Conservation (phyloP, 2,888 invertebrate species). For the Ormia ochracea region DNA sequence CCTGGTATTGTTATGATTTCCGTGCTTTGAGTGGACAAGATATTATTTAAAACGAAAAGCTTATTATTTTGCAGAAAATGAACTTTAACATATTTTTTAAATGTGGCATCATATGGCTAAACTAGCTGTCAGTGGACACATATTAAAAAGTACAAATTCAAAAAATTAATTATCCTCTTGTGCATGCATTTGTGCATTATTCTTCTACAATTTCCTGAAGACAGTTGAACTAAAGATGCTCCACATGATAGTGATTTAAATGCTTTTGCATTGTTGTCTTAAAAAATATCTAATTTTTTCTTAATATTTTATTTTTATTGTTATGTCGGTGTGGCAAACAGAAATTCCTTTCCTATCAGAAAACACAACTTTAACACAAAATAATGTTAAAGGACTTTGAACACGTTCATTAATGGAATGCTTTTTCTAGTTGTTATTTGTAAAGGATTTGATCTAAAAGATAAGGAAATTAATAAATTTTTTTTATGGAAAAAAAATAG, state of each 20-base stretch:
- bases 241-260: conserved; percentile 52
- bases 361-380: conserved; percentile 7
- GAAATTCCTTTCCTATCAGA: conserved; percentile 27
- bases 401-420: conserved; percentile 21
- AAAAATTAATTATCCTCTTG: not conserved
- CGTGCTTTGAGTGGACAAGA: conserved; percentile 51
- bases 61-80: conserved; percentile 36
- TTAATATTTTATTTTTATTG: not conserved
- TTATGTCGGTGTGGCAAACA: not conserved
- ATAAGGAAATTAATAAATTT: too few species aligned
- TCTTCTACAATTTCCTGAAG: not conserved
- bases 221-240: not conserved
- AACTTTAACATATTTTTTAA: conserved; percentile 48
- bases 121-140: not conserved
- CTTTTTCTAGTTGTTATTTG: conserved; percentile 37
- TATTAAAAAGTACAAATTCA: not conserved
- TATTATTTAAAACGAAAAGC: conserved; percentile 25
- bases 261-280: conserved; percentile 46
- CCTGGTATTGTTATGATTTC: conserved; percentile 58
- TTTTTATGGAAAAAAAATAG: too few species aligned
- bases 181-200: not conserved
- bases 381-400: conserved; percentile 2
- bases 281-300: conserved; percentile 54
- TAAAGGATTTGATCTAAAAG: not conserved
- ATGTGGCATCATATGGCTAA: not conserved